Evolutionary conservation across 2,113 vertebrate species (phyloP).

Genomic region (Mirza zaza): DNA sequence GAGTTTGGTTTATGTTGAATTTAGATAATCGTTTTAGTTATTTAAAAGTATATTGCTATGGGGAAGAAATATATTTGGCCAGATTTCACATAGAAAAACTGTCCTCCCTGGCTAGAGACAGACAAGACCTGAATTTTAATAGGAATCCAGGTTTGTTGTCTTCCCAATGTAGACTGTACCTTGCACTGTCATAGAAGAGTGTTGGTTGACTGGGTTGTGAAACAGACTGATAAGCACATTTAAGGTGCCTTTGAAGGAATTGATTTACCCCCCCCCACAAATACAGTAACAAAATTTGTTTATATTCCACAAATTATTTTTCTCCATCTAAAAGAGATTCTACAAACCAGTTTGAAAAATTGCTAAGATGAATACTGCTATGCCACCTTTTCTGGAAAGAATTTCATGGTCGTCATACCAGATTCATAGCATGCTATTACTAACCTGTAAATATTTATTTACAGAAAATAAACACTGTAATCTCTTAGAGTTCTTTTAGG

Average conservation of each 20-base stretch:
- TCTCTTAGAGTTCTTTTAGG: neutral
- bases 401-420: conserved; percentile 47
- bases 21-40: neutral
- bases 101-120: neutral
- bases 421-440: conserved; percentile 48
- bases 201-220: neutral
- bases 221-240: neutral
- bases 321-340: conserved; percentile 16
- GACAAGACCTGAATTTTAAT: neutral
- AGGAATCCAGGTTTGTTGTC: neutral
- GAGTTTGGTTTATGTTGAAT: neutral
- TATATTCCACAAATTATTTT: conserved; percentile 39
- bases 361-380: neutral
- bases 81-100: neutral
- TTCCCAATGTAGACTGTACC: neutral
- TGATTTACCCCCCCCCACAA: neutral
- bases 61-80: neutral
- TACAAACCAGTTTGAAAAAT: conserved; percentile 29
- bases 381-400: conserved; percentile 42
- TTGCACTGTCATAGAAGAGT: neutral
- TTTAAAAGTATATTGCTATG: neutral
- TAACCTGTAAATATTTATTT: conserved; percentile 67
- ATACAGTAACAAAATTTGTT: conserved; percentile 17
- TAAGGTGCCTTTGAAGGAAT: neutral
- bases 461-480: conserved; percentile 51